These are phyloP conservation scores for Neotoxoptera formosana DNA, from an alignment of 1,140 invertebrate genomes.

Conservation along the genomic window DNA sequence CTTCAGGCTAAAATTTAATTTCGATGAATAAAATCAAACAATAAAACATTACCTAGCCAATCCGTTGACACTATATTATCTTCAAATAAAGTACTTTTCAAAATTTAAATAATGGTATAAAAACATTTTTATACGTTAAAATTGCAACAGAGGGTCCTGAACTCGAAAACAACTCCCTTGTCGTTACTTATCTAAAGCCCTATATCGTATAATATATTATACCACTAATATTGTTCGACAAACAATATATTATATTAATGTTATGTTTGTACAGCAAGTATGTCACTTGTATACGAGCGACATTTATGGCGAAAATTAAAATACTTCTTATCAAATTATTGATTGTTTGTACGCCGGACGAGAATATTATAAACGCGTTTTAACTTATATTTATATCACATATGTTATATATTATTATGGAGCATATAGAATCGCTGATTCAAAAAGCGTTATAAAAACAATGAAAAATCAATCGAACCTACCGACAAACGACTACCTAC, in stretches of 20 bases:
- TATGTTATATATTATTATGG: too few relatives aligned
- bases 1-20: neutral
- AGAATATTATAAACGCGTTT: neutral
- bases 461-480: neutral
- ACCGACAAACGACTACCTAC: neutral
- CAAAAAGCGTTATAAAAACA: neutral
- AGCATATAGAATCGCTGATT: neutral
- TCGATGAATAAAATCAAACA: neutral
- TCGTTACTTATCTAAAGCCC: neutral
- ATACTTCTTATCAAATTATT: neutral
- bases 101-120: neutral
- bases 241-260: too few relatives aligned
- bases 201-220: neutral
- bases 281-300: neutral
- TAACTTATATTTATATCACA: neutral
- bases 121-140: neutral
- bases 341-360: neutral
- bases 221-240: too few relatives aligned
- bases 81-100: neutral
- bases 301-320: neutral
- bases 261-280: too few relatives aligned
- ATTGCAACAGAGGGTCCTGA: neutral
- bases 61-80: neutral
- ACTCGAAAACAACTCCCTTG: neutral
- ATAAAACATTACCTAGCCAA: neutral